Base-by-base conservation (phyloP, 2,113 vertebrate genomes). In the Melanostigma gelatinosum region DNA sequence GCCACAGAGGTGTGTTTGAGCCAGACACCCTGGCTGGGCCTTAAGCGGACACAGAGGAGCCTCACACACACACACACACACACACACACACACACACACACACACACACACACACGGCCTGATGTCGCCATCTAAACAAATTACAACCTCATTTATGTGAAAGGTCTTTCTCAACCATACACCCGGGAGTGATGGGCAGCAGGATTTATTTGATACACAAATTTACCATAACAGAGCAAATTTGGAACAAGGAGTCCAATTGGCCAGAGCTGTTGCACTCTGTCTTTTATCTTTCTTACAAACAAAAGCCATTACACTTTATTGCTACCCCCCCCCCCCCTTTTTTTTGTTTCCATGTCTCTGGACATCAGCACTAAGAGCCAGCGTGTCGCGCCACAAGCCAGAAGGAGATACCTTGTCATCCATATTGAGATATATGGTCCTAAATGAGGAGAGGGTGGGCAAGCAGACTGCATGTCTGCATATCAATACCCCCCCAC, bases 1-100 rank as follows among this genome's bases (percentile, higher is more conserved):
- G 89, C 91, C 91, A 91, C 92, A 93, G 92, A 94, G 93, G 93
- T 94, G 92, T 93, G 91, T 93, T 93, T 94, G 91, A 93, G 93
- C 73, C 90, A 93, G 93, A 93, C 93, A 93, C 93, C 91, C 89
- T 89, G 91, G 83, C 92, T 91, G 84, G 92, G 69, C 83, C 83
- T 89, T 91, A 92, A 94, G 87, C 91, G 89, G 91, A 92, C 93
- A 89, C 91, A 88, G 91, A 93, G 91, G 92, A 93, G 87, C 82
- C 86, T 52, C 83, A 55, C 40, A 74, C 61, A 62, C 72, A 58
- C 29, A 58, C 61, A 61, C 63, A 48, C 34, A 74, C 61, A 52
- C 42, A 50, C 64, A 66, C 34, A 55, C 40, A 82, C 36, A 11
- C n/a, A 24, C 48, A 42, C 34, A 22, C 61, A 40, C 29, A 18